Evolutionary conservation across 37 sponge, comb jelly and placozoan species (phyloP).

Genomic region (Dysidea cf. avara): DNA sequence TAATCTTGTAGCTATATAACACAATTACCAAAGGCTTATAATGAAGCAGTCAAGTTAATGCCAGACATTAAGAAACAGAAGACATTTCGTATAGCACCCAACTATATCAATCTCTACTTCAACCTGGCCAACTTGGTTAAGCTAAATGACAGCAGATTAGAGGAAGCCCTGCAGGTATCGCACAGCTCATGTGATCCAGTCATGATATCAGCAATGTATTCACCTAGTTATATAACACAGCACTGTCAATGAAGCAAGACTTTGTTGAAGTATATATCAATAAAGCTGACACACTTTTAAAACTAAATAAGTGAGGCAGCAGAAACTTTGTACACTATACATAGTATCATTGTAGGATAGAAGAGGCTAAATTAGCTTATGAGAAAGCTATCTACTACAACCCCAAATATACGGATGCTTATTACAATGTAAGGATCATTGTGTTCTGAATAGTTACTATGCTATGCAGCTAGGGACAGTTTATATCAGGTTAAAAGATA

Average conservation of each 20-base stretch:
- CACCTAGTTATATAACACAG: constrained; percentile 46
- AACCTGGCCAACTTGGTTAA: constrained; percentile 80
- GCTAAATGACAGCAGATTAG: constrained; percentile 32
- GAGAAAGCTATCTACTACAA: background rate
- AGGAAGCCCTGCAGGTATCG: constrained; percentile 62
- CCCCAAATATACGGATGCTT: background rate
- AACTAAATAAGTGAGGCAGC: constrained; percentile 26
- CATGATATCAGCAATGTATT: background rate
- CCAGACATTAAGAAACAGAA: constrained; percentile 64
- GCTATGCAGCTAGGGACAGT: constrained; percentile 41
- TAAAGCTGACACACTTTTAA: constrained; percentile 54
- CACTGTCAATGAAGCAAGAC: constrained; percentile 60
- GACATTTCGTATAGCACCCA: constrained; percentile 71
- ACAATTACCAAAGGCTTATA: constrained; percentile 47
- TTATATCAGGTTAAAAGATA: constrained; percentile 25
- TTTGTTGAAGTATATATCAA: constrained; percentile 28
- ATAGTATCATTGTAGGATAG: background rate
- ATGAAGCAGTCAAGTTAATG: constrained; percentile 66
- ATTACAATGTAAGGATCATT: background rate
- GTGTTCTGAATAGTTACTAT: too few relatives aligned
- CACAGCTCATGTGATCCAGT: background rate
- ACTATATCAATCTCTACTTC: constrained; percentile 83
- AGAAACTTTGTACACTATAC: constrained; percentile 25
- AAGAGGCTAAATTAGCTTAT: constrained; percentile 1
- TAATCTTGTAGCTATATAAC: too few relatives aligned